A percentile compares a stretch with the other conserved stretches of the same genome.
These are phyloP conservation scores for Polyodon spathula DNA, from an alignment of 2,113 vertebrate species.

Conservation along the genomic window DNA sequence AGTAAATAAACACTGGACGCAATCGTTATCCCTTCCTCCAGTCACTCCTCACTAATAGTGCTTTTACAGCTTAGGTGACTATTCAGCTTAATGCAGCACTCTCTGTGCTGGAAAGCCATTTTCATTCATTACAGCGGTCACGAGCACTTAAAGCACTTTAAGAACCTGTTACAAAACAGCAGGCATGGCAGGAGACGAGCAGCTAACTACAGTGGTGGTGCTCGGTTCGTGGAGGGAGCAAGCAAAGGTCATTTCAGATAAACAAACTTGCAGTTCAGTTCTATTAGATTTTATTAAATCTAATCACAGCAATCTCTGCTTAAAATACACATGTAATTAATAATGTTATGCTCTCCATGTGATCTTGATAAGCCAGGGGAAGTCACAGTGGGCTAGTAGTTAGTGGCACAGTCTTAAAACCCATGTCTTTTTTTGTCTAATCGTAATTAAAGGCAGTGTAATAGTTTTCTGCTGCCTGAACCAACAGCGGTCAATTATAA, in stretches of 20 bases:
- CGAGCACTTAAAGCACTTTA: slow-evolving; percentile 98
- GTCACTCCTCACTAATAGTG: slow-evolving; percentile 72
- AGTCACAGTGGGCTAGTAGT: no score
- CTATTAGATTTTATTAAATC: slow-evolving; percentile 6
- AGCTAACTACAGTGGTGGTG: slow-evolving; percentile 33
- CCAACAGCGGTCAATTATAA: no score
- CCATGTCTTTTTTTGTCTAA: no score
- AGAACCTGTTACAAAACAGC: slow-evolving; percentile 76
- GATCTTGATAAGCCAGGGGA: slow-evolving; percentile 1
- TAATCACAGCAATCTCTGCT: not conserved
- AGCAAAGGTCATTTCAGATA: slow-evolving; percentile 2
- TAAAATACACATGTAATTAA: slow-evolving; percentile 6
- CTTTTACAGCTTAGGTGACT: slow-evolving; percentile 97
- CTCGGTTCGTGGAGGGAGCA: slow-evolving; percentile 2
- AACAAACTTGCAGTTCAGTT: not conserved
- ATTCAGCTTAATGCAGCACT: slow-evolving; percentile 89
- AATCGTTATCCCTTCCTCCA: slow-evolving; percentile 86
- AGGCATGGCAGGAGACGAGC: slow-evolving; percentile 55
- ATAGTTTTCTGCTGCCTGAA: not conserved
- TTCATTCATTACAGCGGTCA: slow-evolving; percentile 97
- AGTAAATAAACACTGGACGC: slow-evolving; percentile 92
- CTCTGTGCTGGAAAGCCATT: slow-evolving; percentile 81
- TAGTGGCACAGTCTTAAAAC: no score
- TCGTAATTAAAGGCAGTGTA: no score
- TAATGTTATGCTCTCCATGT: slow-evolving; percentile 2